Conservation (phyloP, 2,797 vertebrate species). For the Malurus splendens region DNA sequence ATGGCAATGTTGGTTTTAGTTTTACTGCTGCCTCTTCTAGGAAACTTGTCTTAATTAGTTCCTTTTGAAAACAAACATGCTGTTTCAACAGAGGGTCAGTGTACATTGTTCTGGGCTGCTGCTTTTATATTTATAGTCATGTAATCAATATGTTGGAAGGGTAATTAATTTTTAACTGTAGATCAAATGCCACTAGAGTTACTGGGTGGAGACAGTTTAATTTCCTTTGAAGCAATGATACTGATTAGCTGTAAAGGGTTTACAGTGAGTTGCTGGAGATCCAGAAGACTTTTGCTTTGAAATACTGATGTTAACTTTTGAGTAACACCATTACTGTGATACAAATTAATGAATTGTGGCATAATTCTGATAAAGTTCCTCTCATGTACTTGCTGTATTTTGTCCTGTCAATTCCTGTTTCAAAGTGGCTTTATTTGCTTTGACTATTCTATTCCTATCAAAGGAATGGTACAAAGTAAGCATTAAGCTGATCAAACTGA, state of each 20-base stretch:
- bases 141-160: conserved; percentile 78
- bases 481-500: conserved; percentile 2
- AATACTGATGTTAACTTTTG: conserved; percentile 34
- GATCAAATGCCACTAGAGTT: conserved; percentile 71
- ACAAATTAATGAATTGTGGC: conserved; percentile 22
- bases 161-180: conserved; percentile 81
- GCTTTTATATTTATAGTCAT: conserved; percentile 77
- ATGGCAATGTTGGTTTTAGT: conserved; percentile 71
- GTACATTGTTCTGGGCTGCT: conserved; percentile 66
- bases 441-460: not conserved
- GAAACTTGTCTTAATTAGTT: conserved; percentile 55
- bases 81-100: conserved; percentile 72
- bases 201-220: conserved; percentile 67
- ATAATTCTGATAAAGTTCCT: conserved; percentile 28
- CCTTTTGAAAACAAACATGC: conserved; percentile 70
- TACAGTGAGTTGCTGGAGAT: conserved; percentile 7
- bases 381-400: not conserved
- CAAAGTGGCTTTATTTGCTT: conserved; percentile 32
- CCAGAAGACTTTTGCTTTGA: conserved; percentile 59
- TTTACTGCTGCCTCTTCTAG: not conserved
- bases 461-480: conserved; percentile 15
- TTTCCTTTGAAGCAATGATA: conserved; percentile 69
- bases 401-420: conserved; percentile 26
- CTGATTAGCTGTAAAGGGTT: conserved; percentile 56
- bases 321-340: conserved; percentile 22